These are phyloP conservation scores for Diglossa cyanea DNA, from an alignment of 2,797 vertebrate genomes.

Conservation along the genomic window DNA sequence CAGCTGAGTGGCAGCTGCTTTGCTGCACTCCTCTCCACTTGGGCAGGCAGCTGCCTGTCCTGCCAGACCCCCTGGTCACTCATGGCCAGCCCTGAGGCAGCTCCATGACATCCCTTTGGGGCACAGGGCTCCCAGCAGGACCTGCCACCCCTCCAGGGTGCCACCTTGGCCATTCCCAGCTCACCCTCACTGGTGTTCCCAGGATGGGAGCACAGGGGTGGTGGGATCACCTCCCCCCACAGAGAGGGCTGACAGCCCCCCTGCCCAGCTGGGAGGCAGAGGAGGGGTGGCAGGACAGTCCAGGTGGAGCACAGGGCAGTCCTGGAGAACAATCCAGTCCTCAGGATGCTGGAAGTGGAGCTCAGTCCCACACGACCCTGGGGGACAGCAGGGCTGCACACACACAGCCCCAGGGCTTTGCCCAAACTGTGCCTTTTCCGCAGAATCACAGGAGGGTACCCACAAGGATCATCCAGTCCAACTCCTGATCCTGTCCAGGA, in stretches of 20 bases:
- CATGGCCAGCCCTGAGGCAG: not conserved
- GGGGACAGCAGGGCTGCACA: not conserved
- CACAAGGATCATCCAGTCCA: not conserved
- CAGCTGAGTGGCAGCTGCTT: not conserved
- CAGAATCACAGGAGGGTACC: not conserved
- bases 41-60: not conserved
- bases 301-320: not conserved
- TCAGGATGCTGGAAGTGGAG: not conserved
- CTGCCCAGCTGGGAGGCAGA: not conserved
- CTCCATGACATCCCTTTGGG: not conserved
- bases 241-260: not conserved
- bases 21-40: not conserved
- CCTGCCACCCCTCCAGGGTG: not conserved
- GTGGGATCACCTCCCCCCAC: accelerated
- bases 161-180: not conserved
- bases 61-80: not conserved
- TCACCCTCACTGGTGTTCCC: not conserved
- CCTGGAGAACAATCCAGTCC: not conserved
- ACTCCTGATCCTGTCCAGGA: not conserved
- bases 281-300: not conserved
- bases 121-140: not conserved
- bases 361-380: accelerated
- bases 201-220: accelerated
- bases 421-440: not conserved
- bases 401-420: not conserved